phyloP scores from a whole-genome alignment of 2,113 vertebrate genomes.

The Salvelinus sp. region DNA sequence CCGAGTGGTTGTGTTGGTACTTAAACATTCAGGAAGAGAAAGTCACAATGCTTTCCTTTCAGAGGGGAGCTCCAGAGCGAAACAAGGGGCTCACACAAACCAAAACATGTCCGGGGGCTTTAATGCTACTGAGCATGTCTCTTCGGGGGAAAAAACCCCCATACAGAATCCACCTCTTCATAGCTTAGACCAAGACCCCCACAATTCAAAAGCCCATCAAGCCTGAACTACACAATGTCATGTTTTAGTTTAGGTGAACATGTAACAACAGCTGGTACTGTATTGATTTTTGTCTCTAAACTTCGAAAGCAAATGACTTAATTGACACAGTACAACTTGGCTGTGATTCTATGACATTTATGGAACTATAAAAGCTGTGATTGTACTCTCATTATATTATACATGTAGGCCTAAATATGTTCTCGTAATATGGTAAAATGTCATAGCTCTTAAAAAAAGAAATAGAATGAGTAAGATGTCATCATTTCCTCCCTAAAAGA shows the following conservation, averaged over 20 bases:
- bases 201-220: neutral
- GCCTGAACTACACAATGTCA: neutral
- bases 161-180: neutral
- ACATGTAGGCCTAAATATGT: too few relatives aligned
- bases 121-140: constrained; percentile 5
- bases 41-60: constrained; percentile 60
- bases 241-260: neutral
- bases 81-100: constrained; percentile 48
- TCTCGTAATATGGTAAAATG: too few relatives aligned
- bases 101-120: constrained; percentile 41
- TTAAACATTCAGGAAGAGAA: constrained; percentile 42
- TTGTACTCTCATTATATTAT: neutral
- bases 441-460: too few relatives aligned
- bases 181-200: neutral
- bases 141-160: neutral
- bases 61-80: constrained; percentile 36
- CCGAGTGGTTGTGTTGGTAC: constrained; percentile 43
- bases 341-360: too few relatives aligned
- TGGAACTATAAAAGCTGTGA: neutral
- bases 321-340: too few relatives aligned
- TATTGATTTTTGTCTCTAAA: neutral
- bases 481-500: too few relatives aligned
- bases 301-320: too few relatives aligned
- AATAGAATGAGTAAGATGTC: too few relatives aligned
- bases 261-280: neutral